Evolutionary conservation across 1,140 invertebrate species (phyloP).

Genomic region (Cephus cinctus): DNA sequence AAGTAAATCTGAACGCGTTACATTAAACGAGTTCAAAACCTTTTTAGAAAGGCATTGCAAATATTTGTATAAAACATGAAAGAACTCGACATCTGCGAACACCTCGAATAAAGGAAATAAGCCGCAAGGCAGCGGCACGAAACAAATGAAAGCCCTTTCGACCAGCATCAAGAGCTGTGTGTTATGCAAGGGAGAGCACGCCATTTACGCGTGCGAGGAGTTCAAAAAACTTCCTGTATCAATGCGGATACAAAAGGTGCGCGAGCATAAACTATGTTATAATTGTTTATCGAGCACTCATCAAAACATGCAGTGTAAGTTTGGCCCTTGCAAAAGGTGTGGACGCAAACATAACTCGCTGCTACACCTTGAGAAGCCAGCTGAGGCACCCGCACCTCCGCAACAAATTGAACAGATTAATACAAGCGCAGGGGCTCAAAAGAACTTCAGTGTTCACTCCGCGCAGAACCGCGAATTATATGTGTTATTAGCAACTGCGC

Average conservation of each 20-base stretch:
- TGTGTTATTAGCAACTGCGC: not conserved
- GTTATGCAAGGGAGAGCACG: not conserved
- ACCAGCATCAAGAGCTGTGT: not conserved
- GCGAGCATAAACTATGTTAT: not conserved
- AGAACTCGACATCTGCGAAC: not conserved
- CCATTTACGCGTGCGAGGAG: not conserved
- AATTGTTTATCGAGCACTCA: not conserved
- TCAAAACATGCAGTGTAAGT: not conserved
- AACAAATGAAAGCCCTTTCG: too few species aligned
- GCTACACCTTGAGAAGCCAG: not conserved
- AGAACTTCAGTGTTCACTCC: not conserved
- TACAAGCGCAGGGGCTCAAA: too few species aligned
- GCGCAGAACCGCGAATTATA: not conserved
- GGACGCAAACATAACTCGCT: not conserved
- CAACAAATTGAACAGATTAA: not conserved
- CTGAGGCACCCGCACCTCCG: not conserved
- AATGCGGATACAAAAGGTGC: not conserved
- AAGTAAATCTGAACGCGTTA: not conserved
- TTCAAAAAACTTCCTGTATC: not conserved
- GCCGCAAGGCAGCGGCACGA: too few species aligned
- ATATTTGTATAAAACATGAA: not conserved
- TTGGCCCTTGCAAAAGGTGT: not conserved
- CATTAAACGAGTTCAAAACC: not conserved
- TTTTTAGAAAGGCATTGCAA: not conserved
- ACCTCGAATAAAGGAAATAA: not conserved